A percentile compares a stretch with the other conserved stretches of the same genome.
These are phyloP conservation scores for Piliocolobus tephrosceles DNA, from an alignment of 2,113 vertebrate species.

Conservation along the genomic window DNA sequence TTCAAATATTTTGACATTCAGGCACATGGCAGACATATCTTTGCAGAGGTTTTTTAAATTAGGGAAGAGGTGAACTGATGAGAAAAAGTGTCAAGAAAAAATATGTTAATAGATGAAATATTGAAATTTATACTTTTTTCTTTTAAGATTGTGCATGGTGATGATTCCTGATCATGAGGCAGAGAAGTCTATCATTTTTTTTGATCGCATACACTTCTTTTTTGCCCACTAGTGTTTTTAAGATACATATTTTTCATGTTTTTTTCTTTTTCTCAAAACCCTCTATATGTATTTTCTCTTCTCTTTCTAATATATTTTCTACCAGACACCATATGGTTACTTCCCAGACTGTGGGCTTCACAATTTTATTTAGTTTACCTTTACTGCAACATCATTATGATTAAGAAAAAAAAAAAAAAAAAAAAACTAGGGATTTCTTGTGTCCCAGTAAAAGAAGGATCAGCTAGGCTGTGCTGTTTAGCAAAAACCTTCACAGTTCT, in stretches of 20 bases:
- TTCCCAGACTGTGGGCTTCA: neutral
- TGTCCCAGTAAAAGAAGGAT: neutral
- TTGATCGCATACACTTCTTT: neutral
- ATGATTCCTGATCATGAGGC: neutral
- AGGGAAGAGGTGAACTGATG: neutral
- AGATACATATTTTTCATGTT: neutral
- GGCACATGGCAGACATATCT: neutral
- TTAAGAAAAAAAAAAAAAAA: neutral
- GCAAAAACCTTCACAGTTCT: neutral
- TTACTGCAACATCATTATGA: neutral
- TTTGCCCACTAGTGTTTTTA: neutral
- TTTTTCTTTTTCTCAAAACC: neutral
- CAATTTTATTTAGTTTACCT: slow-evolving; percentile 7
- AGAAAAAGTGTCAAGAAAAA: slow-evolving; percentile 27
- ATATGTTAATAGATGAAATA: neutral
- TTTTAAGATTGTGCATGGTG: neutral
- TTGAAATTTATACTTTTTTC: neutral
- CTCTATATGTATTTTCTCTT: neutral
- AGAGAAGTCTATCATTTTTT: neutral
- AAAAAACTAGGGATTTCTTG: neutral
- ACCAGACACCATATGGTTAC: neutral
- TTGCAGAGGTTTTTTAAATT: neutral
- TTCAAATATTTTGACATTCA: neutral
- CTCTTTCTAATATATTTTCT: neutral
- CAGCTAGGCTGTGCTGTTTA: neutral